Evolutionary conservation across 2,797 vertebrate genomes (phyloP), one percentile per base, ranked within the genome.

Genomic region (Syngnathus rostellatus): DNA sequence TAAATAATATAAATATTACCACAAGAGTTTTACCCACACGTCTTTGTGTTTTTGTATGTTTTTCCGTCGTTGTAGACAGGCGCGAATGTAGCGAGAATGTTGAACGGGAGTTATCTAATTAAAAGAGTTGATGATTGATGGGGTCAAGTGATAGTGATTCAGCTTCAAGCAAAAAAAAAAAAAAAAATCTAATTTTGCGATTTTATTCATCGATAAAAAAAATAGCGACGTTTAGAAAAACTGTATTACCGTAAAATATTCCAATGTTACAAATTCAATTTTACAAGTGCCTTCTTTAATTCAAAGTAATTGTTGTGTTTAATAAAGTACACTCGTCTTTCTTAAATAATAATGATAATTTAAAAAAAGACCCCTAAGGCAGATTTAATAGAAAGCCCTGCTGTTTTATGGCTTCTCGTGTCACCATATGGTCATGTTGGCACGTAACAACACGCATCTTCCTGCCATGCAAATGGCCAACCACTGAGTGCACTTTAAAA

Each of bases 101-200:
- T n/a, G 11, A 61, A 61, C 19, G 17, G 3, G 72, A 85, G 81
- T 81, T 80, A 69, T 78, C 80, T 81, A 87, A 85, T 84, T 86
- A 83, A 87, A 87, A 72, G 71, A 72, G 59, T 63, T 63, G 78
- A 41, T 91, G 91, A 91, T 88, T 82, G 89, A 91, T 89, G 84
- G 83, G 85, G 88, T 90, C 90, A 91, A 85, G 80, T 84, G 87
- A 69, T 76, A 73, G 31, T 31, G 31, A 31, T 31, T 31, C 3
- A 83, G 85, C 82, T 16, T 59, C 64, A 82, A 78, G 61, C 2
- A 17, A 17, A 25, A 37, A 19, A 71, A 79, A 71, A 79, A 76
- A 77, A 70, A 66, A 59, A 72, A 68, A 10, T 10, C 41, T 16
- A 25, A 16, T 17, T 59, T 37, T 17, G 9, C 12, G 16, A 59